Percentiles rank a stretch among this genome's conserved stretches.
phyloP scores from a whole-genome alignment of 2,888 invertebrate species.

The Prostheceraeus crozeri region DNA sequence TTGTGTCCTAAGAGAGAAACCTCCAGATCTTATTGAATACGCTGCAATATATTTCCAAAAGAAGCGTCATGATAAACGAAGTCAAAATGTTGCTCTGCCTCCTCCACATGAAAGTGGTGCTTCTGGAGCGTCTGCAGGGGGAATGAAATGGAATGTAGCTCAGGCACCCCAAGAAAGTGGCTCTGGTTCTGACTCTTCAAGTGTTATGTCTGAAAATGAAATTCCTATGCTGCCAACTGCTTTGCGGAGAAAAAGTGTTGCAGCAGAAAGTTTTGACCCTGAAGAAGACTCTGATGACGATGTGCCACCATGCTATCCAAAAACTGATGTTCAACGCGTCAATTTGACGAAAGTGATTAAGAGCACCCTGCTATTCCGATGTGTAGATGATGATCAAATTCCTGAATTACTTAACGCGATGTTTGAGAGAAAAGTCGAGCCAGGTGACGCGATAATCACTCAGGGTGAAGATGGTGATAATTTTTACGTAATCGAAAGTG shows the following conservation, averaged over 20 bases:
- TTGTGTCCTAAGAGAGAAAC: too few species aligned
- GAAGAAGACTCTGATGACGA: background rate
- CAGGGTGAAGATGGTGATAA: constrained; percentile 96
- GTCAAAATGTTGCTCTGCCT: too few species aligned
- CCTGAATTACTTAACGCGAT: constrained; percentile 90
- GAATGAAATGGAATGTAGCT: too few species aligned
- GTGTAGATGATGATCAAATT: constrained; percentile 78
- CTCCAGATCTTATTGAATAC: too few species aligned
- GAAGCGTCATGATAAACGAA: too few species aligned
- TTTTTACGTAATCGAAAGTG: constrained; percentile 88
- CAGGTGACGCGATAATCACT: constrained; percentile 75
- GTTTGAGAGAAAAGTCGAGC: constrained; percentile 70
- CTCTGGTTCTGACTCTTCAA: too few species aligned
- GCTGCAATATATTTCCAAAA: too few species aligned
- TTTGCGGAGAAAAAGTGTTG: constrained; percentile 25
- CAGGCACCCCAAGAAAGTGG: too few species aligned
- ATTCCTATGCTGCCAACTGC: too few species aligned
- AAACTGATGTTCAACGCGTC: constrained; percentile 84
- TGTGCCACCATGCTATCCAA: constrained; percentile 59
- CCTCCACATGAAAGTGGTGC: too few species aligned
- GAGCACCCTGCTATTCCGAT: constrained; percentile 83
- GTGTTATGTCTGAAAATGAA: too few species aligned
- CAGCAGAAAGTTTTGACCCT: constrained; percentile 37
- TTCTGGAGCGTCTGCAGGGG: too few species aligned
- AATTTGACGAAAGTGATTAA: constrained; percentile 79